These are phyloP conservation scores for Caenorhabditis doughertyi DNA, from an alignment of 2,888 invertebrate genomes.

Conservation along the genomic window DNA sequence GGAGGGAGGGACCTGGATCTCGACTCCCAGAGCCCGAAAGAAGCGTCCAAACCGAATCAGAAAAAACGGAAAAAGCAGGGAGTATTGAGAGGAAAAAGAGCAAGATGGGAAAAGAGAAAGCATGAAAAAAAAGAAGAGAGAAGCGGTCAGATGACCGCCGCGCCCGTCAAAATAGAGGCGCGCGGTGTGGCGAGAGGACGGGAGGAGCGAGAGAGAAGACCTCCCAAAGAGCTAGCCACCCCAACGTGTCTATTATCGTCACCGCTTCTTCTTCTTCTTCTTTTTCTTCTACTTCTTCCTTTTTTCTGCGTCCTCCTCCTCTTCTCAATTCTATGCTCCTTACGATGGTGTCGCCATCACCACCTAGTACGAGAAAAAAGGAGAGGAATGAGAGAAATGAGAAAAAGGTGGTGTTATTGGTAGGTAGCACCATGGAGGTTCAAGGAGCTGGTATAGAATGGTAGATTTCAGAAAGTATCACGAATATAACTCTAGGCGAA, in stretches of 20 bases:
- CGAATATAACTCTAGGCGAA: neutral
- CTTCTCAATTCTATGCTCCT: constrained; percentile 16
- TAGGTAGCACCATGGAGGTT: constrained; percentile 16
- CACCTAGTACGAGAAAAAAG: constrained; percentile 28
- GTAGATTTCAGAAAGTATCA: neutral
- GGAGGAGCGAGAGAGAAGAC: constrained; percentile 21
- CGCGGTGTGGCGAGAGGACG: constrained; percentile 26
- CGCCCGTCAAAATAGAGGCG: constrained; percentile 51
- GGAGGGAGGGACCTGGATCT: constrained; percentile 14
- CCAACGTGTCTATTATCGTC: constrained; percentile 45
- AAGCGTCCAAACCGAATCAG: constrained; percentile 8
- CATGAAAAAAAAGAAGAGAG: constrained; percentile 31
- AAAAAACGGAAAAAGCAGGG: neutral
- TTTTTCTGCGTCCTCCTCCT: neutral
- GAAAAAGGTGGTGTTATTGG: constrained; percentile 8
- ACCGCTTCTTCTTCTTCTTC: constrained; percentile 40
- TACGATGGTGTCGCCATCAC: constrained; percentile 39
- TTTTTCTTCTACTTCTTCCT: constrained; percentile 9
- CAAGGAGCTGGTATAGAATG: neutral
- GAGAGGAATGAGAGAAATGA: constrained; percentile 11
- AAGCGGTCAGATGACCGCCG: constrained; percentile 43
- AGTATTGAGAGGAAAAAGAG: neutral
- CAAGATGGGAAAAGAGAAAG: constrained; percentile 18
- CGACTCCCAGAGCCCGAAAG: constrained; percentile 9
- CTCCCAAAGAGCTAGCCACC: constrained; percentile 25